Evolutionary conservation across 1,140 invertebrate species (phyloP).

Genomic region (Paralvinella palmiformis): DNA sequence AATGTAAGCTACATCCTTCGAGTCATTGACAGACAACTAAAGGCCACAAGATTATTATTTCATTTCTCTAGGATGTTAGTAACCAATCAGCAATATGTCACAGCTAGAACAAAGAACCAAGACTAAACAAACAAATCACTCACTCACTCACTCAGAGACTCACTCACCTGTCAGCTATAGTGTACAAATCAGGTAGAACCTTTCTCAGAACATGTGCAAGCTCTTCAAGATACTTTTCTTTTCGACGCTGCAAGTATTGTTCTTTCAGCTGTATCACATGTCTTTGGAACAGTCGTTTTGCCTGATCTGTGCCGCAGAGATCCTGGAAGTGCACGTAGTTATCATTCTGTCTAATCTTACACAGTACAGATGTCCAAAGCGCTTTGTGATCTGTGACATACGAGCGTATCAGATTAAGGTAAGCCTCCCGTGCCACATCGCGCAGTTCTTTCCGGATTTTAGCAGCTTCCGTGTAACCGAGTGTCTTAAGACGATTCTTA

Average conservation of each 20-base stretch:
- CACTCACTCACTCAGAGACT: too few relatives aligned
- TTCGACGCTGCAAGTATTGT: conserved; percentile 72
- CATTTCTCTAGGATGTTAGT: too few relatives aligned
- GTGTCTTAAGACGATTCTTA: conserved; percentile 55
- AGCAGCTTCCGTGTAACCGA: conserved; percentile 81
- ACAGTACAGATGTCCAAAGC: conserved; percentile 77
- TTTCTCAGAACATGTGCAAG: conserved; percentile 74
- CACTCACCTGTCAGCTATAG: conserved; percentile 65
- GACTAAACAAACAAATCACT: too few relatives aligned
- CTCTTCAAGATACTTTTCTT: conserved; percentile 73
- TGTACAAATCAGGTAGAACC: conserved; percentile 73
- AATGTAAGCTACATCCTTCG: too few relatives aligned
- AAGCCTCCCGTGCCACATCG: conserved; percentile 57
- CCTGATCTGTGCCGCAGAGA: conserved; percentile 79
- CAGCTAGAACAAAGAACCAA: too few relatives aligned
- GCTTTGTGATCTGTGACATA: conserved; percentile 71
- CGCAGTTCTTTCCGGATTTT: conserved; percentile 78
- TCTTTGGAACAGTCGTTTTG: conserved; percentile 70
- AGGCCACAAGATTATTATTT: too few relatives aligned
- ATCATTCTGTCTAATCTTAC: conserved; percentile 76
- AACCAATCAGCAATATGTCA: too few relatives aligned
- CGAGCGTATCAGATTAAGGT: conserved; percentile 32
- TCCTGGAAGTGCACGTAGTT: conserved; percentile 89
- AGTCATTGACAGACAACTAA: too few relatives aligned
- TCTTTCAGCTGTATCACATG: conserved; percentile 81